A percentile compares a stretch with the other conserved stretches of the same genome.
These are phyloP conservation scores for Steinernema hermaphroditum DNA, from an alignment of 2,888 invertebrate species.

Conservation along the genomic window DNA sequence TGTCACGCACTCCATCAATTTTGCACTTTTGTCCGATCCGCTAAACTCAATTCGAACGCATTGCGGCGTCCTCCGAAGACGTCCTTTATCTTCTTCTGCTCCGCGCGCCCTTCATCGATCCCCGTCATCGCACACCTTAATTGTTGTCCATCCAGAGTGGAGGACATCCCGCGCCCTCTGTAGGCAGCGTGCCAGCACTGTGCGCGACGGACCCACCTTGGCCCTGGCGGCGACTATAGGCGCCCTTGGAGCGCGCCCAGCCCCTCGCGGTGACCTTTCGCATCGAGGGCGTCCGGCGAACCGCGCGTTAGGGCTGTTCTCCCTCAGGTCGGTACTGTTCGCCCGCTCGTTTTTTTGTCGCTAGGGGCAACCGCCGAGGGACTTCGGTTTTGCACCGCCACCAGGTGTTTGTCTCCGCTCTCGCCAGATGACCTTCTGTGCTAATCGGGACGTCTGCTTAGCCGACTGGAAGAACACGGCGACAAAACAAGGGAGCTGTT, in stretches of 20 bases:
- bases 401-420: conserved; percentile 15
- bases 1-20: conserved; percentile 25
- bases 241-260: conserved; percentile 9
- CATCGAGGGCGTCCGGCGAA: neutral
- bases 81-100: neutral
- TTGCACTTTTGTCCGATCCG: conserved; percentile 5
- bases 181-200: conserved; percentile 24
- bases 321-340: neutral
- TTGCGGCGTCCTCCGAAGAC: neutral
- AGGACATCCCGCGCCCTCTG: conserved; percentile 5
- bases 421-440: conserved; percentile 22
- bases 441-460: conserved; percentile 11
- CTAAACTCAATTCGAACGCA: conserved; percentile 15
- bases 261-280: conserved; percentile 18
- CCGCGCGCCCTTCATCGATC: conserved; percentile 1
- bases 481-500: neutral
- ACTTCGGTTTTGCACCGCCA: no score
- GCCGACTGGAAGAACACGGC: conserved; percentile 22
- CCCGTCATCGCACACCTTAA: conserved; percentile 13
- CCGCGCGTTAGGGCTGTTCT: neutral
- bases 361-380: conserved; percentile 20
- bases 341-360: conserved; percentile 12
- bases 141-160: conserved; percentile 23
- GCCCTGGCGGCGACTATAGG: conserved; percentile 8
- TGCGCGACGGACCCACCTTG: neutral